These are phyloP conservation scores for Ciona savignyi DNA, from an alignment of 23 tunicate genomes.

Conservation along the genomic window DNA sequence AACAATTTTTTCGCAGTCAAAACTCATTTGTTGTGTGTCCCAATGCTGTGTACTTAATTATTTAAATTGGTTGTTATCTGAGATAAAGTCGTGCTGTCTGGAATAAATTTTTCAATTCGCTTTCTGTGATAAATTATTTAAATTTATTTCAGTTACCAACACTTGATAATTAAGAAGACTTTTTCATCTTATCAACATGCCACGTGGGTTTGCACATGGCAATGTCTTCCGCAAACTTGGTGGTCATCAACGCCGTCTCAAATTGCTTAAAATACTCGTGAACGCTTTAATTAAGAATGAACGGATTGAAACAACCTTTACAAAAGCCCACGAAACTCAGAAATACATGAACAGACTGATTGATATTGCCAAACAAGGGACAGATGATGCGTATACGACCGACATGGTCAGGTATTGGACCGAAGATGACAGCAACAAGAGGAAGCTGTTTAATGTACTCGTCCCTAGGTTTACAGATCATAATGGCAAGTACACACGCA, in stretches of 20 bases:
- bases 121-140: too few relatives aligned
- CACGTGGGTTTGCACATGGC: constrained; percentile 92
- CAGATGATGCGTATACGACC: constrained; percentile 33
- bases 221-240: constrained; percentile 43
- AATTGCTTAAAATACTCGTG: constrained; percentile 38
- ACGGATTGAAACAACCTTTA: constrained; percentile 72
- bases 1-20: too few relatives aligned
- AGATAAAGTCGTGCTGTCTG: too few relatives aligned
- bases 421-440: constrained; percentile 12
- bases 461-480: constrained; percentile 61
- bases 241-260: constrained; percentile 39
- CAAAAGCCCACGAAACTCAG: constrained; percentile 76
- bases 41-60: too few relatives aligned
- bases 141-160: too few relatives aligned
- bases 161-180: too few relatives aligned
- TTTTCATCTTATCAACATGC: too few relatives aligned
- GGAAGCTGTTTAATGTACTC: constrained; percentile 62
- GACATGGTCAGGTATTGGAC: constrained; percentile 89
- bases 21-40: too few relatives aligned
- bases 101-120: too few relatives aligned
- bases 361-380: constrained; percentile 77
- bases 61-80: too few relatives aligned
- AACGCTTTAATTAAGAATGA: constrained; percentile 70
- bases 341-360: constrained; percentile 77
- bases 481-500: constrained; percentile 38